Percentiles rank a stretch among this genome's conserved stretches.
Conservation (phyloP, 2,797 vertebrate genomes). For the Acanthurus leucopareius region DNA sequence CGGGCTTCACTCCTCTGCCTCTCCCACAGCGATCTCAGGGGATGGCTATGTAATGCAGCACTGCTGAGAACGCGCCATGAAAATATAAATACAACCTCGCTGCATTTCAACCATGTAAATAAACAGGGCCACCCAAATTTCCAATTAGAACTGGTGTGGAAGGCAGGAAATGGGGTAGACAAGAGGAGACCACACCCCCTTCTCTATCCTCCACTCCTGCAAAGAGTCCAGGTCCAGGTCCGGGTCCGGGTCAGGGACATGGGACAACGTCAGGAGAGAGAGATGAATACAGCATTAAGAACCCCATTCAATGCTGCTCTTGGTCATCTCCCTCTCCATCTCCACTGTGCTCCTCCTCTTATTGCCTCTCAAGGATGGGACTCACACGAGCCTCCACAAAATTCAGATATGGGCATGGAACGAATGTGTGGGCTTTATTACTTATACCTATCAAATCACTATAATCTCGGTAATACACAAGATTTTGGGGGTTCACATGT, state of each 20-base stretch:
- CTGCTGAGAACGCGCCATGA: slow-evolving; percentile 98
- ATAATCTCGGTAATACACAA: slow-evolving; percentile 39
- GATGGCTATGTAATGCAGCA: slow-evolving; percentile 91
- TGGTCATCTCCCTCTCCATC: background rate
- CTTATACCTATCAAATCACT: slow-evolving; percentile 36
- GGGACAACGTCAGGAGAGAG: slow-evolving; percentile 47
- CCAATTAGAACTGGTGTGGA: slow-evolving; percentile 96
- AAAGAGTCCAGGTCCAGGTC: slow-evolving; percentile 45
- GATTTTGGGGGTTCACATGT: background rate
- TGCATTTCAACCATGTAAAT: slow-evolving; percentile 98
- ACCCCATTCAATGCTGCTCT: slow-evolving; percentile 12
- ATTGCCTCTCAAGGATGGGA: slow-evolving; percentile 30
- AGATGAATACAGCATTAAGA: slow-evolving; percentile 18
- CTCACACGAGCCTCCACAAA: slow-evolving; percentile 29
- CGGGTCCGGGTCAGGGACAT: slow-evolving; percentile 53
- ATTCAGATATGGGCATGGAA: slow-evolving; percentile 49
- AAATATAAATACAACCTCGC: slow-evolving; percentile 96
- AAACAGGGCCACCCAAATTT: slow-evolving; percentile 99
- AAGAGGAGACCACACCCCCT: slow-evolving; percentile 74
- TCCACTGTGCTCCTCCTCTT: slow-evolving; percentile 1
- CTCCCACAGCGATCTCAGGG: slow-evolving; percentile 84
- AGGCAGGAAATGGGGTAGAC: slow-evolving; percentile 94
- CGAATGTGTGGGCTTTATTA: slow-evolving; percentile 25
- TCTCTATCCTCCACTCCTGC: slow-evolving; percentile 54
- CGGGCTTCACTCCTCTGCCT: slow-evolving; percentile 49